Base-by-base conservation (phyloP, 2,888 invertebrate genomes). In the Spilarctia lutea region DNA sequence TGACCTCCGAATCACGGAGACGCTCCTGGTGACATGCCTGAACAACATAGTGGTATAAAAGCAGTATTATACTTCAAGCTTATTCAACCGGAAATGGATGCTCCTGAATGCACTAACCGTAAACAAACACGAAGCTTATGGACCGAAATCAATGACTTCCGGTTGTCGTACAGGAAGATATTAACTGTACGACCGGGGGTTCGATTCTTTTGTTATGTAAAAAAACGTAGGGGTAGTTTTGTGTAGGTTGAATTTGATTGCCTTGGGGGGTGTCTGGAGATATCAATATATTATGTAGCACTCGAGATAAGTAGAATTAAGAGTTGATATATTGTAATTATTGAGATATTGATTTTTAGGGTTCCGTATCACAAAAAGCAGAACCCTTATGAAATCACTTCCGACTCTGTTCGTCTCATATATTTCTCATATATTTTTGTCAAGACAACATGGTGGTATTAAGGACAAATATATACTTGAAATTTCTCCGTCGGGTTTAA, bases 121-220 rank as follows among this genome's bases (percentile, higher is more conserved):
- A 84, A 83, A 85, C 80, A 79, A 78, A 73, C 74, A 81, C 82
- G 81, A 79, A 82, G 74, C 85, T 87, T 86, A 81, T 89, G 87
- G 87, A 84, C 74, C 86, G 86, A 85, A 84, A 86, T 87, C 88
- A 87, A 89, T 89, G 85, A 77, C 88, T 87, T 89, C 89, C 89
- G 87, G 85, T 80, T 79, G 78, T 70, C 75, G 78, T 68, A 63
- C 65, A 65, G 74, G 81, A 77, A 79, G 81, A 77, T 82, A 81
- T 83, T 82, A 83, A 65, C n/a, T 56, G 65, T 65, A 63, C 68
- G 74, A 74, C 68, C 63, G 48, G 75, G 85, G 77, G 80, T 77
- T 80, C 80, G 72, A 75, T 30, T 71, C 79, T 33, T 76, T 80
- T 84, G 83, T 85, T 69, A 81, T 85, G 85, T 80, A 77, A 83